phyloP scores from a whole-genome alignment of 2,113 vertebrate species.

The Laticauda laticaudata region DNA sequence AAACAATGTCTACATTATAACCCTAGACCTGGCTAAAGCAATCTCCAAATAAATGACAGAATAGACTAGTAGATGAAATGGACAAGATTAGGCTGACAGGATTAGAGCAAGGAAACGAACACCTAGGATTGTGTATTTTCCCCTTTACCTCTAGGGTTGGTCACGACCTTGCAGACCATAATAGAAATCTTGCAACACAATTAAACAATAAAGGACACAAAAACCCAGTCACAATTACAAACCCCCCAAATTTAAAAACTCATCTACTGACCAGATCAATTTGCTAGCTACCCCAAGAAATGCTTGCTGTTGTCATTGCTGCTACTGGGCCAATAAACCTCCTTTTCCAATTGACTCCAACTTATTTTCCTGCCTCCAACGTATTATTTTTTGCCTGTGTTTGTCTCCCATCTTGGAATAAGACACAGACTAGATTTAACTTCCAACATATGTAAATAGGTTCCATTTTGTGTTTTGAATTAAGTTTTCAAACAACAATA shows the following conservation, averaged over 20 bases:
- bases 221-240: background rate
- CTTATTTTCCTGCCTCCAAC: background rate
- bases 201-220: too few species aligned
- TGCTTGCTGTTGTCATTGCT: background rate
- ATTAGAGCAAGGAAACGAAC: too few species aligned
- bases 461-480: background rate
- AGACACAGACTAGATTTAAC: background rate
- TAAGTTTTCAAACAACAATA: background rate
- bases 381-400: background rate
- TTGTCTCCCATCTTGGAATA: background rate
- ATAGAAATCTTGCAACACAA: too few species aligned
- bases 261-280: background rate
- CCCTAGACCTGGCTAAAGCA: too few species aligned
- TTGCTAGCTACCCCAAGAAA: background rate
- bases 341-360: background rate
- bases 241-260: background rate
- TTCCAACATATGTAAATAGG: background rate
- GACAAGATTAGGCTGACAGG: too few species aligned
- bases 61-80: too few species aligned
- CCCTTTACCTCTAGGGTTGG: too few species aligned
- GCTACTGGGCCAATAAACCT: background rate
- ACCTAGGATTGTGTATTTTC: too few species aligned
- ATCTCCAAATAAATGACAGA: too few species aligned
- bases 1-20: too few species aligned
- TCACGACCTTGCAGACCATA: too few species aligned